Percentiles rank a stretch among this genome's conserved stretches.
These are phyloP conservation scores for Linepithema humile DNA, from an alignment of 1,140 invertebrate species.

Conservation along the genomic window DNA sequence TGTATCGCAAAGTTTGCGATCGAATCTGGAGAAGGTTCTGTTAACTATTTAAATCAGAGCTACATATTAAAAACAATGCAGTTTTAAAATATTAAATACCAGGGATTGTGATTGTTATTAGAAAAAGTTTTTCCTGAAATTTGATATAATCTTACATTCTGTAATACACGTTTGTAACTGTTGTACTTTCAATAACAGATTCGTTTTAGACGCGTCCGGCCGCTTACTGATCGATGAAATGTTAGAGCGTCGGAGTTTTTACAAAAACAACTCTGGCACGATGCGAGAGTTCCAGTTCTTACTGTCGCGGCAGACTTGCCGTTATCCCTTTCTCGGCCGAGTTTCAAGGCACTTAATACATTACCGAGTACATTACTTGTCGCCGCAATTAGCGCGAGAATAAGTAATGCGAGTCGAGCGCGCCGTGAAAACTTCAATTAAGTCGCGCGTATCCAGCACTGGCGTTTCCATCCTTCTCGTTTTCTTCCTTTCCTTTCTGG, in stretches of 20 bases:
- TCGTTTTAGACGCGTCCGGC: background rate
- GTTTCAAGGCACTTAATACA: constrained; percentile 68
- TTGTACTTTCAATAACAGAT: background rate
- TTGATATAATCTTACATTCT: background rate
- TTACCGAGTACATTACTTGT: constrained; percentile 70
- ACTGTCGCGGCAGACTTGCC: constrained; percentile 17
- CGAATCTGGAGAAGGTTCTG: too few species aligned
- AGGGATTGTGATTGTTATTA: background rate
- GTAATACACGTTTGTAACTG: background rate
- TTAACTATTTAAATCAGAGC: too few species aligned
- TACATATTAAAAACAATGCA: too few species aligned
- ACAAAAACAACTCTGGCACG: background rate
- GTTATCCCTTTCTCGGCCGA: background rate
- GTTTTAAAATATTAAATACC: too few species aligned
- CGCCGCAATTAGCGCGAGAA: constrained; percentile 70
- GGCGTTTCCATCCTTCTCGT: constrained; percentile 9
- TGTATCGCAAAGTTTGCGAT: too few species aligned
- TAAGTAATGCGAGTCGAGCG: constrained; percentile 63
- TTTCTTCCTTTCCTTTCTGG: constrained; percentile 15
- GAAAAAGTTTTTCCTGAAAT: background rate
- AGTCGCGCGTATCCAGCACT: constrained; percentile 36
- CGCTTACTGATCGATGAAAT: background rate
- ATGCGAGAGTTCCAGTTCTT: constrained; percentile 23
- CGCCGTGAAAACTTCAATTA: constrained; percentile 69
- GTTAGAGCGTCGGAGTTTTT: constrained; percentile 57